phyloP scores from a whole-genome alignment of 2,797 vertebrate genomes.

The Girardinus metallicus region DNA sequence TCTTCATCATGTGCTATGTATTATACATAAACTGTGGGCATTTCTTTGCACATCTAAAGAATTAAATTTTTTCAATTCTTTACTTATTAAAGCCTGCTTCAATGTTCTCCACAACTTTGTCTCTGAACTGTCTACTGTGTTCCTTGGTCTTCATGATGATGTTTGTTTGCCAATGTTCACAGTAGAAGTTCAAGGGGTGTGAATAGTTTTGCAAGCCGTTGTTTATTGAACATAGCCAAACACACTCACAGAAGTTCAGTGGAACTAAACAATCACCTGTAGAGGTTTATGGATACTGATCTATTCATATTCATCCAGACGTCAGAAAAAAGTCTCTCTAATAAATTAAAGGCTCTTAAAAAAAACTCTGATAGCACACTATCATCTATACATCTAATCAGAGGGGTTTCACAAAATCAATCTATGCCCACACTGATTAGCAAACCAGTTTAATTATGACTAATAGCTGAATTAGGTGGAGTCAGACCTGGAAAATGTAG shows the following conservation, averaged over 20 bases:
- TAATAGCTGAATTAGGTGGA: constrained; percentile 56
- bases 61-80: background rate
- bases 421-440: constrained; percentile 47
- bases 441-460: constrained; percentile 54
- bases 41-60: background rate
- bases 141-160: background rate
- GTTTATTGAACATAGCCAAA: constrained; percentile 21
- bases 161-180: background rate
- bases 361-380: constrained; percentile 8
- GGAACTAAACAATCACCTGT: constrained; percentile 4
- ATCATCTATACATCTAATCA: constrained; percentile 39
- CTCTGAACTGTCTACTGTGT: background rate
- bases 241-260: constrained; percentile 10
- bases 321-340: constrained; percentile 1
- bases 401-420: constrained; percentile 33
- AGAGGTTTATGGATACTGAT: constrained; percentile 21
- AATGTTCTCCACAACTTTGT: background rate
- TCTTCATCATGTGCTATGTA: background rate
- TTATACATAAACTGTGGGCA: background rate
- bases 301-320: constrained; percentile 24
- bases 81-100: background rate
- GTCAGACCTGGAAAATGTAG: constrained; percentile 31
- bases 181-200: background rate
- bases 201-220: background rate
- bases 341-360: background rate